Evolutionary conservation across 2,888 invertebrate genomes (phyloP), one percentile per base, ranked within the genome.

Genomic region (Plagiodera versicolora): DNA sequence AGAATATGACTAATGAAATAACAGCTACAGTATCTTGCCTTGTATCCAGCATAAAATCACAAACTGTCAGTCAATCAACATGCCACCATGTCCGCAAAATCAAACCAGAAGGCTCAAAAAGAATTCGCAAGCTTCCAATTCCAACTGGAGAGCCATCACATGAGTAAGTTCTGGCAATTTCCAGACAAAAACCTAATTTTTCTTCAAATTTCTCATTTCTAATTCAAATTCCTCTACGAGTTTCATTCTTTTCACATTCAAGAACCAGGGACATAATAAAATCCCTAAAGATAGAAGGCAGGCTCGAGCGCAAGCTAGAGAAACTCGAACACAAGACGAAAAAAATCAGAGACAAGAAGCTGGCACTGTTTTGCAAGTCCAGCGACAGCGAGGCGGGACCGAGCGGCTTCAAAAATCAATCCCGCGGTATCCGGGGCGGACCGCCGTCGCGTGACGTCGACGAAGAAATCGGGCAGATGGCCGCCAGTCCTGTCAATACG

Each of bases 261-360:
- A 56, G 44, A 10, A 44, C 47, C 35, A 71, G 68, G 57, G 67
- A 70, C 18, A 47, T 69, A 9, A 30, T 67, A n/a, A 72, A 67
- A 57, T 68, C 73, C 0, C 45, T 72, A 16, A 79, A 75, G 64
- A 67, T 75, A 19, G 79, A 79, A 48, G 73, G 71, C 20, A 79
- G 79, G 64, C 61, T 79, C 8, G 78, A 79, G 60, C 73, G 70
- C 11, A 80, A 81, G 68, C 65, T 81, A 58, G 81, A 81, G 58
- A 79, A 80, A 61, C 65, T 80, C n/a, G 81, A 81, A 55, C 74
- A 74, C 50, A 81, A 80, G 66, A 77, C 81, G 1, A 75, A 77
- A 57, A 79, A 79, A 61, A 74, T 80, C 19, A 77, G 79, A 59
- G 79, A 80, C 51, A 81, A 80, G 65, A 80, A 80, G 67, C 54